Conservation (phyloP, 2,797 vertebrate genomes). For the Basileuterus tristriatus region DNA sequence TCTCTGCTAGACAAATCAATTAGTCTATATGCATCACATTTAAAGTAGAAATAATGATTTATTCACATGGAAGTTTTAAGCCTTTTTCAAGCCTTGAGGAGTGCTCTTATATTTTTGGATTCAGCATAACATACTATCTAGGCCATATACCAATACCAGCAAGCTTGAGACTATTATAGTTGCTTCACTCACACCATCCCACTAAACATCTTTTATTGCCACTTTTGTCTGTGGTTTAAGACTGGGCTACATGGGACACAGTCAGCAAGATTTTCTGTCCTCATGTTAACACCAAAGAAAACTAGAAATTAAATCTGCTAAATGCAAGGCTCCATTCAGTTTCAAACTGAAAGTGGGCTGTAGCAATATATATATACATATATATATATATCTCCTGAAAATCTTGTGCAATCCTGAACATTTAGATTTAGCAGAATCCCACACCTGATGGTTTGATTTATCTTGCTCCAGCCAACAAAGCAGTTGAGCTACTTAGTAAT, state of each 20-base stretch:
- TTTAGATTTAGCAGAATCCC: conserved; percentile 17
- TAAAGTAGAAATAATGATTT: background rate
- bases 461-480: background rate
- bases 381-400: background rate
- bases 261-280: conserved; percentile 25
- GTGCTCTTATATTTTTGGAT: background rate
- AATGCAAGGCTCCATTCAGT: background rate
- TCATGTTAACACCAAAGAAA: background rate
- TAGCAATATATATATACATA: background rate
- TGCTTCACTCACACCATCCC: conserved; percentile 31
- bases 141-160: background rate
- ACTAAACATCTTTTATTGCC: conserved; percentile 31
- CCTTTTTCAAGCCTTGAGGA: background rate
- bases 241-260: background rate
- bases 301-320: background rate
- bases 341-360: background rate
- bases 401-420: background rate
- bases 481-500: background rate
- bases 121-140: background rate
- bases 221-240: conserved; percentile 27
- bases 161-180: conserved; percentile 10
- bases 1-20: background rate
- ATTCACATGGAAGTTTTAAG: background rate
- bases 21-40: background rate
- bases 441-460: conserved; percentile 19